Evolutionary conservation across 2,888 invertebrate species (phyloP).

Genomic region (Muscina levida): DNA sequence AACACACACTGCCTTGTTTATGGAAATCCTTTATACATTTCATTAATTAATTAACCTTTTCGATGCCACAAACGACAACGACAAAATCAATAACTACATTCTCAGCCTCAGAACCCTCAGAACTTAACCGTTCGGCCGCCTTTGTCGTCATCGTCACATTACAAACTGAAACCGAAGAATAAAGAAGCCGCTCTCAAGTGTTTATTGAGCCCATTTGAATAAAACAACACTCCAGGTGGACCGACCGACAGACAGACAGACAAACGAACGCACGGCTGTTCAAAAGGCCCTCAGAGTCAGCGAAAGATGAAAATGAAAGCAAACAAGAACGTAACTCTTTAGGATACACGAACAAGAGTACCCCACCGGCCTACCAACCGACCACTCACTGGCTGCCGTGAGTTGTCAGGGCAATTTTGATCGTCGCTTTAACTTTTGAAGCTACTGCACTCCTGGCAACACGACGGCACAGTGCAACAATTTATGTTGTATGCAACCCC

Average conservation of each 20-base stretch:
- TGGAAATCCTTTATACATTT: conserved; percentile 51
- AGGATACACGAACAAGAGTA: conserved; percentile 42
- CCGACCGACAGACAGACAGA: conserved; percentile 13
- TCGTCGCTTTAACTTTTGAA: conserved; percentile 61
- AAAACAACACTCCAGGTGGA: conserved; percentile 54
- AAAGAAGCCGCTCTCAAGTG: conserved; percentile 66
- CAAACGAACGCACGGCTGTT: conserved; percentile 35
- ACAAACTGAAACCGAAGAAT: conserved; percentile 34
- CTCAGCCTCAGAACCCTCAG: conserved; percentile 34
- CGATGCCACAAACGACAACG: conserved; percentile 22
- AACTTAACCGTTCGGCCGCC: conserved; percentile 43
- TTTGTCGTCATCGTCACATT: conserved; percentile 47
- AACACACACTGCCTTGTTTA: conserved; percentile 20
- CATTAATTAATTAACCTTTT: conserved; percentile 63
- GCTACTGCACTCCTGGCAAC: conserved; percentile 53
- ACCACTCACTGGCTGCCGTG: too few species aligned
- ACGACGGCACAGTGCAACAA: conserved; percentile 63
- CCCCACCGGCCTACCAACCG: too few species aligned
- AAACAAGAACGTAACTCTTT: conserved; percentile 57
- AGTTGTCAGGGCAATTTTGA: conserved; percentile 51
- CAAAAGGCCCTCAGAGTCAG: conserved; percentile 22
- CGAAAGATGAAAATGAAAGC: conserved; percentile 39
- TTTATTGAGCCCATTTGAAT: conserved; percentile 65
- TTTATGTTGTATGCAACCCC: conserved; percentile 69
- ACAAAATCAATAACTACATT: conserved; percentile 60